phyloP scores from a whole-genome alignment of 2,113 vertebrate genomes.

The Mesitornis unicolor region DNA sequence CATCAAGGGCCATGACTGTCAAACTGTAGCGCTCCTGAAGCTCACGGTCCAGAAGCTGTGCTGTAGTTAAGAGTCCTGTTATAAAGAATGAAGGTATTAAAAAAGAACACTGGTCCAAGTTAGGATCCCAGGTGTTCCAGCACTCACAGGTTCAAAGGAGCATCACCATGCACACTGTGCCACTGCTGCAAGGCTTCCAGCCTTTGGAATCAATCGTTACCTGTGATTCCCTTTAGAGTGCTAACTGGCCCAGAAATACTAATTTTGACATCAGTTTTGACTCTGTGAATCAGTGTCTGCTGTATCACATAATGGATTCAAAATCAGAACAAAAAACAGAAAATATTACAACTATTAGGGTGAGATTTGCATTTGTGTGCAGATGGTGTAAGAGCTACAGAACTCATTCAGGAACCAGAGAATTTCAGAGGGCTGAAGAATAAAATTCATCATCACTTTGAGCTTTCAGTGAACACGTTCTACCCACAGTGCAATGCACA shows the following conservation, averaged over 20 bases:
- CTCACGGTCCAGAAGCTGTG: constrained; percentile 82
- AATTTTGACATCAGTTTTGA: background rate
- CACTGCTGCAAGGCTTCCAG: background rate
- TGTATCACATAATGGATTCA: background rate
- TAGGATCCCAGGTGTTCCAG: background rate
- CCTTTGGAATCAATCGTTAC: background rate
- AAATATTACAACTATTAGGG: background rate
- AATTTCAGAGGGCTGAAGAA: background rate
- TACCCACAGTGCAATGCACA: background rate
- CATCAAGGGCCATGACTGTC: constrained; percentile 79
- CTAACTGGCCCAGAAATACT: background rate
- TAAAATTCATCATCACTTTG: background rate
- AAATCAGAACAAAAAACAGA: background rate
- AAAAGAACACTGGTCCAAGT: background rate
- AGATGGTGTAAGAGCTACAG: background rate
- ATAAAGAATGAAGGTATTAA: background rate
- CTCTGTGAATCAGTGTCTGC: background rate
- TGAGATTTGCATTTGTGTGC: background rate
- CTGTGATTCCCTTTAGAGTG: background rate
- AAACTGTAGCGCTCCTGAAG: constrained; percentile 71
- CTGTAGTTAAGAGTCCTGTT: constrained; percentile 82
- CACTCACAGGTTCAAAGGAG: background rate
- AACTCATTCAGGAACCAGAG: background rate
- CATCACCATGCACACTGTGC: rapidly evolving
- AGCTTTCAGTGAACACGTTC: background rate